These are phyloP conservation scores for Pachycephala philippinensis DNA, from an alignment of 2,113 vertebrate species.

Conservation along the genomic window DNA sequence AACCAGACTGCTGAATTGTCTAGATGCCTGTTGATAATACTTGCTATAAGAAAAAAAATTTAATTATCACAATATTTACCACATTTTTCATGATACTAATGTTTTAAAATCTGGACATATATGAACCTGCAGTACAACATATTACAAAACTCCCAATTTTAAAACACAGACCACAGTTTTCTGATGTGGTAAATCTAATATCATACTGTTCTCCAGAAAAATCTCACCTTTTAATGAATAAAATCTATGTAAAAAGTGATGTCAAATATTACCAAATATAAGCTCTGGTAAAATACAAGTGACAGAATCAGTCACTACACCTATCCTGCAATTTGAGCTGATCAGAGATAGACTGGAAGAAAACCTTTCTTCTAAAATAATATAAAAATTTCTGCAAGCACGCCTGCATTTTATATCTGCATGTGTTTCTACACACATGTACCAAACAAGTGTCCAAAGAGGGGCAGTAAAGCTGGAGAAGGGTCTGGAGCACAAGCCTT, in stretches of 20 bases:
- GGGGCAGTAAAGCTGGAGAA: not conserved
- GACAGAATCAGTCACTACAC: not conserved
- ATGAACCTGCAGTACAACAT: not conserved
- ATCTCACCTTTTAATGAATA: not conserved
- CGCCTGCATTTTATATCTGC: fast-evolving
- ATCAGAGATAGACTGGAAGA: not conserved
- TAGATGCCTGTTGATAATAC: not conserved
- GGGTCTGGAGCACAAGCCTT: not conserved
- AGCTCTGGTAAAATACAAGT: not conserved
- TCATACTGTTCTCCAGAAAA: not conserved
- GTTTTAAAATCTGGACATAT: not conserved
- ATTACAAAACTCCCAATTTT: not conserved
- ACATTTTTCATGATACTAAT: not conserved
- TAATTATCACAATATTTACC: not conserved
- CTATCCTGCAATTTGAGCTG: not conserved
- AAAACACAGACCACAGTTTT: not conserved
- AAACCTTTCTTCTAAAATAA: not conserved
- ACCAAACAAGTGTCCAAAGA: not conserved
- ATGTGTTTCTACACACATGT: not conserved
- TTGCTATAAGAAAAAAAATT: not conserved
- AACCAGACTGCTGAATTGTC: not conserved
- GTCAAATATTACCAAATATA: not conserved
- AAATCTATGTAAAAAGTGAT: not conserved
- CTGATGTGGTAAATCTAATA: not conserved
- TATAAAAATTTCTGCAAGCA: not conserved